Conservation (phyloP, 2,113 vertebrate genomes). For the Notothenia coriiceps region DNA sequence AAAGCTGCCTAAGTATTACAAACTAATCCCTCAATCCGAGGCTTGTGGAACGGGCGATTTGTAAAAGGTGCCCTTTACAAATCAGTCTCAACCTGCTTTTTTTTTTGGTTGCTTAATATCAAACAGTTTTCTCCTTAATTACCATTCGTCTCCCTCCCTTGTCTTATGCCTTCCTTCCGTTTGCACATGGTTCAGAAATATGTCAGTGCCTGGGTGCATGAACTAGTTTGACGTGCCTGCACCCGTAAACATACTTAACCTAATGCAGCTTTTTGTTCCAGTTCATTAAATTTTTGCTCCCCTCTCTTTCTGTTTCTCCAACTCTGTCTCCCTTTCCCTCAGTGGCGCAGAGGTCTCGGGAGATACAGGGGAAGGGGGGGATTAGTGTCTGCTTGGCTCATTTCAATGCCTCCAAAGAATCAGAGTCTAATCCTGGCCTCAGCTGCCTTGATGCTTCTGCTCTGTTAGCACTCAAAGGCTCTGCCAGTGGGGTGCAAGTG, state of each 20-base stretch:
- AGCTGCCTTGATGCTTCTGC: constrained; percentile 63
- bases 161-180: not conserved
- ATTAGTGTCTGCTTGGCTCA: constrained; percentile 74
- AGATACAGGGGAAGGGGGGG: constrained; percentile 50
- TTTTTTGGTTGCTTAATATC: constrained; percentile 25
- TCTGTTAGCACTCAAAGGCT: constrained; percentile 57
- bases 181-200: constrained; percentile 14
- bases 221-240: constrained; percentile 26
- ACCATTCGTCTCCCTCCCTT: not conserved
- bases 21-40: constrained; percentile 89
- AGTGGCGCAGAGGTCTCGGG: constrained; percentile 52
- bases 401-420: constrained; percentile 72
- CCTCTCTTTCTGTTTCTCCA: not conserved
- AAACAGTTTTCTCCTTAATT: constrained; percentile 33
- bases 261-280: constrained; percentile 51
- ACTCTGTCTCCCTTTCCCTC: constrained; percentile 12
- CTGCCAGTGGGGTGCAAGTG: constrained; percentile 48
- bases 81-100: constrained; percentile 86
- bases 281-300: constrained; percentile 42
- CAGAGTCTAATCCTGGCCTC: constrained; percentile 70
- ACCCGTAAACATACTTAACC: constrained; percentile 49
- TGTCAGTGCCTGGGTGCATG: constrained; percentile 1
- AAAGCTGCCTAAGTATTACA: constrained; percentile 87
- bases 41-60: constrained; percentile 89
- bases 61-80: constrained; percentile 92